Percentiles rank a stretch among this genome's conserved stretches.
These are phyloP conservation scores for Hippocampus comes DNA, from an alignment of 2,113 vertebrate species.

Conservation along the genomic window DNA sequence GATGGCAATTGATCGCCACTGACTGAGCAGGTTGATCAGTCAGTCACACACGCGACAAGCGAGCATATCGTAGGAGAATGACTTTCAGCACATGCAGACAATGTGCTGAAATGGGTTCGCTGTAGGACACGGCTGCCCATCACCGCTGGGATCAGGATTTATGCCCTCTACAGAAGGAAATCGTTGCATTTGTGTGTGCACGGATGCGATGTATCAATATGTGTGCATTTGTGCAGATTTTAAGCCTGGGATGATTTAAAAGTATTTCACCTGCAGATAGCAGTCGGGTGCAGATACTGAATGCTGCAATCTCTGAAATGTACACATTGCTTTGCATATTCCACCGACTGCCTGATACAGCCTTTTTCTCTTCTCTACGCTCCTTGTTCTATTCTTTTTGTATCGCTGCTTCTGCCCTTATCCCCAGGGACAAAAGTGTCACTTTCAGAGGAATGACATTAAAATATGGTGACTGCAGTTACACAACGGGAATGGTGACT, in stretches of 20 bases:
- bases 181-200: constrained; percentile 7
- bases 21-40: constrained; percentile 41
- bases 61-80: constrained; percentile 8
- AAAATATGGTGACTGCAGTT: constrained; percentile 57
- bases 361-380: constrained; percentile 7
- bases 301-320: constrained; percentile 9
- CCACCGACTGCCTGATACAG: background rate
- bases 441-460: constrained; percentile 48
- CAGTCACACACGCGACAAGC: constrained; percentile 6
- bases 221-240: background rate
- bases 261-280: constrained; percentile 30
- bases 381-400: constrained; percentile 7
- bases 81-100: constrained; percentile 1
- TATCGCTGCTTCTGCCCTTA: constrained; percentile 3
- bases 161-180: constrained; percentile 37
- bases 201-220: constrained; percentile 12
- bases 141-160: constrained; percentile 43
- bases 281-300: constrained; percentile 18
- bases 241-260: constrained; percentile 18
- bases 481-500: constrained; percentile 38
- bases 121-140: constrained; percentile 28
- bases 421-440: constrained; percentile 29
- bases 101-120: constrained; percentile 40
- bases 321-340: background rate
- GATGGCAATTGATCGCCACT: constrained; percentile 50